A percentile compares a stretch with the other conserved stretches of the same genome.
These are phyloP conservation scores for Polyommatus icarus DNA, from an alignment of 2,888 invertebrate genomes.

Conservation along the genomic window DNA sequence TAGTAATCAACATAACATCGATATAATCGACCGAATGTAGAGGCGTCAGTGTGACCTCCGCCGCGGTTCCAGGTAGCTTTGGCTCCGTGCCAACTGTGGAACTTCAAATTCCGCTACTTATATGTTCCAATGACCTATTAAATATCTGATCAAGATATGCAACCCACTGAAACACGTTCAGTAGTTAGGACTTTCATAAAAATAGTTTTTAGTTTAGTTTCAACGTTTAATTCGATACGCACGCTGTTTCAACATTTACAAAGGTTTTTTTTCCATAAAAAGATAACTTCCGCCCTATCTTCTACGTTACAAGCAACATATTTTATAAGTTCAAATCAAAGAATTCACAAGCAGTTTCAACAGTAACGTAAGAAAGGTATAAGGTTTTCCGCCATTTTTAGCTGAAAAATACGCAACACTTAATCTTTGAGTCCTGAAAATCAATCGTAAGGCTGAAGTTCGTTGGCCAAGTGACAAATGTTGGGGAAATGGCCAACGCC, in stretches of 20 bases:
- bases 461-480: conserved; percentile 49
- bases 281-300: no score
- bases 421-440: neutral
- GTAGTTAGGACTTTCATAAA: neutral
- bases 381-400: neutral
- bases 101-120: conserved; percentile 7
- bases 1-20: neutral
- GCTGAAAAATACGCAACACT: conserved; percentile 21
- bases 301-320: no score
- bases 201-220: neutral
- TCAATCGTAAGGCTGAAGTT: conserved; percentile 40
- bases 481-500: conserved; percentile 49
- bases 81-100: conserved; percentile 41
- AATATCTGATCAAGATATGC: conserved; percentile 33
- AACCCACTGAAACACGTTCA: neutral
- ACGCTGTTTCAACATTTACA: neutral
- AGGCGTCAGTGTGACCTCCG: conserved; percentile 22
- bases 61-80: conserved; percentile 42
- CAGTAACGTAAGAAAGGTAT: neutral
- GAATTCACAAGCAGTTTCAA: neutral
- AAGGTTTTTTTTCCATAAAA: neutral
- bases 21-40: conserved; percentile 3
- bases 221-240: neutral
- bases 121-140: conserved; percentile 40
- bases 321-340: no score